Conservation (phyloP, 2,113 vertebrate species). For the Syrmaticus mikado region DNA sequence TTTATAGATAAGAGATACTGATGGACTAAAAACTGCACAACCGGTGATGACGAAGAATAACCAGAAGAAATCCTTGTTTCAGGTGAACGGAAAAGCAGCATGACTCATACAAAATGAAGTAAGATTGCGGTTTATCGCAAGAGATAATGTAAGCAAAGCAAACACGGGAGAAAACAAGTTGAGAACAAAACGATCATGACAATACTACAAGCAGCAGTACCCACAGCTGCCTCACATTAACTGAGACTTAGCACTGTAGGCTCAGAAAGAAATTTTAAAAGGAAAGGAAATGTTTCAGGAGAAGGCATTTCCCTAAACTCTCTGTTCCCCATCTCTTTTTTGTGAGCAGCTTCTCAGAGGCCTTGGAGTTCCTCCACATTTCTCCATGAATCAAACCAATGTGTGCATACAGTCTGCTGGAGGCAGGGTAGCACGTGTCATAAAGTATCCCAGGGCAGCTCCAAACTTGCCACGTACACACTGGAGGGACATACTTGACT, state of each 20-base stretch:
- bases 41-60: not conserved
- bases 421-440: not conserved
- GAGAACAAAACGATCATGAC: rapidly evolving
- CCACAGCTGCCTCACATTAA: not conserved
- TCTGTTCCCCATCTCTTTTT: not conserved
- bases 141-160: not conserved
- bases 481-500: not conserved
- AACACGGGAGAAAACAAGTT: not conserved
- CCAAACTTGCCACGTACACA: not conserved
- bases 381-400: not conserved
- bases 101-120: not conserved
- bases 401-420: not conserved
- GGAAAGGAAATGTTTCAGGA: not conserved
- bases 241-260: not conserved
- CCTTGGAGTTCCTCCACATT: not conserved
- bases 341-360: not conserved
- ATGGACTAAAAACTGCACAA: not conserved
- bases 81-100: rapidly evolving
- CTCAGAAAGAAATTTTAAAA: not conserved
- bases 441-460: not conserved
- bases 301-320: not conserved
- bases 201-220: not conserved
- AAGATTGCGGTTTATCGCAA: not conserved
- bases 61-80: not conserved
- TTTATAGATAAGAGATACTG: not conserved